Base-by-base conservation (phyloP, 2,113 vertebrate species). In the Phoenicopterus ruber region DNA sequence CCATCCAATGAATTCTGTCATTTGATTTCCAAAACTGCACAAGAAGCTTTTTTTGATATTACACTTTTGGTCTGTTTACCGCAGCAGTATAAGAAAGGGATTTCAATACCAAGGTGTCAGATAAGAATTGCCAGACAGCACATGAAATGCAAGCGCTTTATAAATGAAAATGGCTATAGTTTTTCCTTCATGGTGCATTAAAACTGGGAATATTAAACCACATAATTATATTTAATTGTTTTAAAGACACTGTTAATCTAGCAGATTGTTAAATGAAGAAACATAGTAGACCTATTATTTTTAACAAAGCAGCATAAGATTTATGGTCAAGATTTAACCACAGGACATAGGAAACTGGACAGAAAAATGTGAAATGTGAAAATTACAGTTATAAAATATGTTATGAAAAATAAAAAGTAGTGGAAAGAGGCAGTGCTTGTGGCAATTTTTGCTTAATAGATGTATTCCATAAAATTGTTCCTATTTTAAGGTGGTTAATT, bases 321-420 rank as follows among this genome's bases (percentile, higher is more conserved):
- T 96, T 95, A 91, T 6, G 32, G 81, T n/a, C n/a, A 42, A 73
- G 82, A 86, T 85, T 95, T 92, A 95, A 95, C 55, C 83, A 80
- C 32, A 40, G 79, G 44, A 81, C 59, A 31, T 20, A 74, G 76
- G 87, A 93, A 96, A 69, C 21, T 1, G 31, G 31, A 93, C 55
- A 84, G 55, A 86, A 93, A 93, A 86, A 94, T 74, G 76, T 20
- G 50, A 94, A 81, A 85, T 7, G 13, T 34, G 59, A 89, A 94
- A 93, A 92, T 63, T 66, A 44, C 15, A n/a, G 74, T 50, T 90
- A 84, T 94, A 90, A 95, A 97, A 73, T 42, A 80, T 2, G n/a
- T 40, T 52, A 65, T 61, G 79, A 86, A 87, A 93, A 94, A 74
- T 50, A 38, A 74, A 67, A 91, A 84, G 34, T 4, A 63, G 17